A percentile compares a stretch with the other conserved stretches of the same genome.
phyloP scores from a whole-genome alignment of 1,140 invertebrate species.

The Penaeus japonicus region DNA sequence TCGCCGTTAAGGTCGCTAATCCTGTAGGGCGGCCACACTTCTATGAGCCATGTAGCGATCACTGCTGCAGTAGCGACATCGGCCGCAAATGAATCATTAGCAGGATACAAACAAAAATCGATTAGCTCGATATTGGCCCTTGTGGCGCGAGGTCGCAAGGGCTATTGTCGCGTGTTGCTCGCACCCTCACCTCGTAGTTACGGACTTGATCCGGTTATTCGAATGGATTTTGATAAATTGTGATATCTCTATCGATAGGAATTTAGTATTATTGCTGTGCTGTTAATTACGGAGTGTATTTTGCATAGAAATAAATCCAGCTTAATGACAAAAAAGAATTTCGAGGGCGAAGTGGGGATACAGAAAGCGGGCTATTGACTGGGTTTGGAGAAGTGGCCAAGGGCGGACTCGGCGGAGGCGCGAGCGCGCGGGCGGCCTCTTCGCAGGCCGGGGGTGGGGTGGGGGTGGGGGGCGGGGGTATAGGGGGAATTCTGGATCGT shows the following conservation, averaged over 20 bases:
- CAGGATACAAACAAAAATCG: conserved; percentile 16
- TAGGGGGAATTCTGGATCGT: too few relatives aligned
- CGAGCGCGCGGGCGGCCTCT: too few relatives aligned
- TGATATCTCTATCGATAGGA: not conserved
- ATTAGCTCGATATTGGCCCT: not conserved
- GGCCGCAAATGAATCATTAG: conserved; percentile 5
- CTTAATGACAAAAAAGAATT: too few relatives aligned
- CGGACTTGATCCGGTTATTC: not conserved
- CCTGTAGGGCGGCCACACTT: not conserved
- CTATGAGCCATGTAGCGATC: conserved; percentile 1
- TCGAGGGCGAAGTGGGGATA: too few relatives aligned
- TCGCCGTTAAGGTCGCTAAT: not conserved
- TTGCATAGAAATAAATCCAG: not conserved
- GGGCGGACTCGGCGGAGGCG: too few relatives aligned
- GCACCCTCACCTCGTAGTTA: conserved; percentile 1
- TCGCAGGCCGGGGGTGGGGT: too few relatives aligned
- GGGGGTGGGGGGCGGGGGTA: too few relatives aligned
- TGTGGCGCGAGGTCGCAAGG: not conserved
- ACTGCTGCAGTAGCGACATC: not conserved
- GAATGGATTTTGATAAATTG: conserved; percentile 14
- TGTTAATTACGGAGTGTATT: not conserved
- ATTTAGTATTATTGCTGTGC: conserved; percentile 11
- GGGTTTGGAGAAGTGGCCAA: too few relatives aligned
- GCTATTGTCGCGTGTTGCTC: not conserved
- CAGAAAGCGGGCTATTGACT: too few relatives aligned